Evolutionary conservation across 2,797 vertebrate genomes (phyloP), one percentile per base, ranked within the genome.

Genomic region (Helarctos malayanus): DNA sequence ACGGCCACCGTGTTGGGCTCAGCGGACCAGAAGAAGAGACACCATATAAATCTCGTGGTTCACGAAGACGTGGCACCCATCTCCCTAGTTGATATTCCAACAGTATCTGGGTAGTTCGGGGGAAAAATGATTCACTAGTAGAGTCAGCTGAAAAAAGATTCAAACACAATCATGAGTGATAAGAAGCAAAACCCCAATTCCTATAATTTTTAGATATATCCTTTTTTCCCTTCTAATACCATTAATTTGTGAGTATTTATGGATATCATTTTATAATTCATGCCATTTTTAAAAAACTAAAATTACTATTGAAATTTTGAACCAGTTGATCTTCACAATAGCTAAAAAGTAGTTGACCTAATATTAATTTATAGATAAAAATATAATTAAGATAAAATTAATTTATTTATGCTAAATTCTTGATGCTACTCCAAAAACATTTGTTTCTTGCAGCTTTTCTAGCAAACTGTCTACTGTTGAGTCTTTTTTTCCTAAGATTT

Each of bases 1-100:
- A 98, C 1, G 99, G 99, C 99, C 99, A 99, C 56, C 98, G 97
- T 57, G 98, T 97, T n/a, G 98, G 94, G 7, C 97, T 98, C 87
- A 98, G 97, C 0, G 98, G 98, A 79, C 97, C 78, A 25, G 90
- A 95, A 86, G 98, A 97, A 49, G 98, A 98, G 0, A 97, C 97
- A 15, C 98, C 98, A 65, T 98, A 98, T 35, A 98, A 98, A 96
- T 98, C 98, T 29, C 98, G 98, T 84, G 98, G 98, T 80, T 98
- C 97, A 32, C 85, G 92, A 89, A 99, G 98, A 19, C 96, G 97
- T 35, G 97, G 97, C 19, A 98, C 96, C 84, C 98, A 97, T 96
- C 95, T 97, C n/a, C 98, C 98, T 3, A 94, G 98, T 8, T 98
- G 97, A 96, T 98, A 97, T 41, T 98, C 98, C 81, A 98, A 97